Conservation (phyloP, 2,797 vertebrate genomes). For the Moxostoma hubbsi region DNA sequence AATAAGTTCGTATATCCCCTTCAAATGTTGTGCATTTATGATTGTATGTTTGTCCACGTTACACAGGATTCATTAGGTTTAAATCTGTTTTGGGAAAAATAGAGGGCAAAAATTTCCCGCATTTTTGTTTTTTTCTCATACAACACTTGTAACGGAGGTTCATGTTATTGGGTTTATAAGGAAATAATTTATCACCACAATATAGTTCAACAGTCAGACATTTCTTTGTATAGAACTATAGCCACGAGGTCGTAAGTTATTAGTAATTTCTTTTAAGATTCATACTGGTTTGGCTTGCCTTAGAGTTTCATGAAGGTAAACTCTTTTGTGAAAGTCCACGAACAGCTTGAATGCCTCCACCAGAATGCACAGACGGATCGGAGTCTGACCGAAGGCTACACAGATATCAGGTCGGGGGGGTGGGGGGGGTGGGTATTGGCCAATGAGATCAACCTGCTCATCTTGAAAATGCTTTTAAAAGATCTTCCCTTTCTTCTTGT, state of each 20-base stretch:
- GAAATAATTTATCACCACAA: conserved; percentile 84
- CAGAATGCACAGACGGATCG: conserved; percentile 78
- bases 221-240: conserved; percentile 78
- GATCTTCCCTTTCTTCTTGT: conserved; percentile 99
- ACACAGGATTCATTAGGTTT: neutral
- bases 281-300: conserved; percentile 85
- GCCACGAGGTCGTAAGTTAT: conserved; percentile 74
- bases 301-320: conserved; percentile 79
- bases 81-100: conserved; percentile 62
- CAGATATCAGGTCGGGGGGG: conserved; percentile 81
- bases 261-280: conserved; percentile 71
- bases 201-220: conserved; percentile 87
- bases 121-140: conserved; percentile 5
- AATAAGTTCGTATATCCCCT: conserved; percentile 67
- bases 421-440: conserved; percentile 87
- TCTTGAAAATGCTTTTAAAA: conserved; percentile 85
- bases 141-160: conserved; percentile 74
- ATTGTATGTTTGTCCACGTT: conserved; percentile 71
- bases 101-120: too few relatives aligned
- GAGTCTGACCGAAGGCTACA: conserved; percentile 77
- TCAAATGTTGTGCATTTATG: conserved; percentile 72
- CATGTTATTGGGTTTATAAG: conserved; percentile 74
- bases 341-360: conserved; percentile 75
- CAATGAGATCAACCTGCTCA: conserved; percentile 83
- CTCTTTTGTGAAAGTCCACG: conserved; percentile 72